These are phyloP conservation scores for Neuroterus valhalla DNA, from an alignment of 1,140 invertebrate genomes.

Conservation along the genomic window DNA sequence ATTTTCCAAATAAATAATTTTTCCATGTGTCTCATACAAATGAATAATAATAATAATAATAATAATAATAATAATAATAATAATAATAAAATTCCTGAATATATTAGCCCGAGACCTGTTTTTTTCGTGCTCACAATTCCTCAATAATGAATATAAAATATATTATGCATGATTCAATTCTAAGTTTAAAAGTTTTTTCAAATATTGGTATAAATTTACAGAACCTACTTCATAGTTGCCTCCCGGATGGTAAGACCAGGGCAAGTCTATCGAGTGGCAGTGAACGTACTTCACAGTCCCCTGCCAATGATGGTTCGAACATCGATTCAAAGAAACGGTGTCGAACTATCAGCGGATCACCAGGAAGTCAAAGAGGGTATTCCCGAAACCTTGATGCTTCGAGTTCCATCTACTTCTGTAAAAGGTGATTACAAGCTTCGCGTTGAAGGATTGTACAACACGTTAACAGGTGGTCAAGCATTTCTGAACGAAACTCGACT, in stretches of 20 bases:
- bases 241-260: constrained; percentile 90
- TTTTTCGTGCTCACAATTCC: constrained; percentile 8
- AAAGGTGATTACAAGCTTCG: constrained; percentile 88
- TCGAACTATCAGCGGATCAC: constrained; percentile 87
- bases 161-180: constrained; percentile 14
- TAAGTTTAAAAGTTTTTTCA: constrained; percentile 5
- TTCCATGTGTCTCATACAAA: too few relatives aligned
- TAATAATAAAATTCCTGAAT: too few relatives aligned
- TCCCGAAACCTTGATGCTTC: constrained; percentile 88
- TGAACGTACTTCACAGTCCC: constrained; percentile 83
- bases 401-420: constrained; percentile 88
- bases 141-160: not conserved
- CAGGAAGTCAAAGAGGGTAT: constrained; percentile 86
- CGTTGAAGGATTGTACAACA: constrained; percentile 91
- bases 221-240: constrained; percentile 91
- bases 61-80: too few relatives aligned
- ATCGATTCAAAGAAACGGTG: constrained; percentile 89
- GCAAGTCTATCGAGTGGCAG: constrained; percentile 88
- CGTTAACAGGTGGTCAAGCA: constrained; percentile 87
- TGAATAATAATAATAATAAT: too few relatives aligned
- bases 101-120: too few relatives aligned
- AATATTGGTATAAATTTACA: constrained; percentile 63
- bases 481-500: constrained; percentile 89
- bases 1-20: too few relatives aligned
- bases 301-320: constrained; percentile 86